Percentiles rank a stretch among this genome's conserved stretches.
Conservation (phyloP, 2,888 invertebrate genomes). For the Pollenia angustigena region DNA sequence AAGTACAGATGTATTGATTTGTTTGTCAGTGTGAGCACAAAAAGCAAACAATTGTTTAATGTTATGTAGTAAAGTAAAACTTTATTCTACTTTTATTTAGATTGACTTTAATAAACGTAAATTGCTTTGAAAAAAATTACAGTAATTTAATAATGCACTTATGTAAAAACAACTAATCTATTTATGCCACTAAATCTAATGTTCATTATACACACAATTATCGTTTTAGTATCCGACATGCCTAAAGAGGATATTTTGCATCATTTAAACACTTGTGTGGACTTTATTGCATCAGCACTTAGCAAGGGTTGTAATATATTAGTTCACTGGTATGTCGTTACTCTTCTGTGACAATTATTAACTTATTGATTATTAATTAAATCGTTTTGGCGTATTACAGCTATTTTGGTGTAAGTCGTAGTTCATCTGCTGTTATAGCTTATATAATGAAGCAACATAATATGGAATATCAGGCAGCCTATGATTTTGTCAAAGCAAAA, state of each 20-base stretch:
- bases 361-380: constrained; percentile 37
- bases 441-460: constrained; percentile 94
- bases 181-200: constrained; percentile 25
- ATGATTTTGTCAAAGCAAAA: constrained; percentile 88
- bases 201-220: constrained; percentile 10
- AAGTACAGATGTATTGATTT: too few relatives aligned
- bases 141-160: background rate
- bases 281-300: constrained; percentile 90
- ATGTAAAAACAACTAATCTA: background rate
- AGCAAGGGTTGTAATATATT: constrained; percentile 88
- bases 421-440: constrained; percentile 93
- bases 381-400: constrained; percentile 83
- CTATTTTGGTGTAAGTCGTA: constrained; percentile 95
- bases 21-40: too few relatives aligned
- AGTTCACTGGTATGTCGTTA: constrained; percentile 91
- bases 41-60: too few relatives aligned
- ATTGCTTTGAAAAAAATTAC: too few relatives aligned
- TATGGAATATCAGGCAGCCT: constrained; percentile 90
- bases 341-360: constrained; percentile 7
- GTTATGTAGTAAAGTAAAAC: too few relatives aligned
- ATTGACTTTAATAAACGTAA: too few relatives aligned
- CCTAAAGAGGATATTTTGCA: constrained; percentile 93
- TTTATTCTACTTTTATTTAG: too few relatives aligned
- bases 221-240: constrained; percentile 89
- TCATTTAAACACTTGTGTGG: constrained; percentile 90